A percentile compares a stretch with the other conserved stretches of the same genome.
Evolutionary conservation across 1,140 invertebrate species (phyloP).

Genomic region (Drosophila subobscura): DNA sequence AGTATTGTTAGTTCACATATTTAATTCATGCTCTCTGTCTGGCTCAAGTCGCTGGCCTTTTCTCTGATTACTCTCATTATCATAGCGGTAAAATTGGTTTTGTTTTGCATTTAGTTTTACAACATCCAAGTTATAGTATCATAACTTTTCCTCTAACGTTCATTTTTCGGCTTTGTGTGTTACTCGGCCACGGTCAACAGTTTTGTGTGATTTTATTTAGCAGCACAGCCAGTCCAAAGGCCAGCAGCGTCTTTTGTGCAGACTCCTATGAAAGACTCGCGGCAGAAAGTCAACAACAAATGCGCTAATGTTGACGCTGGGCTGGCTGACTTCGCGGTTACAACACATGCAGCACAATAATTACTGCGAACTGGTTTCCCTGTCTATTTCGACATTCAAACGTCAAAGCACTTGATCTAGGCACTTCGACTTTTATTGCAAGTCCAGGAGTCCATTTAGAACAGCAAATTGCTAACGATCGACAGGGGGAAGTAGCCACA

Average conservation of each 20-base stretch:
- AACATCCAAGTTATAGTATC: no score
- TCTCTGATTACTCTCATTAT: conserved; percentile 14
- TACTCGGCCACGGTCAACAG: conserved; percentile 72
- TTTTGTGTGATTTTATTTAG: conserved; percentile 44
- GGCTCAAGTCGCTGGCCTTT: background rate
- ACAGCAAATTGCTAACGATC: background rate
- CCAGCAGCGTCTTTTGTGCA: conserved; percentile 4
- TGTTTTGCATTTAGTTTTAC: no score
- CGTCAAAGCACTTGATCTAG: conserved; percentile 37
- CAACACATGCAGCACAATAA: conserved; percentile 68
- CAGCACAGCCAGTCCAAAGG: background rate
- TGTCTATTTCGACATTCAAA: conserved; percentile 66
- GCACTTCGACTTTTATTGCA: conserved; percentile 14
- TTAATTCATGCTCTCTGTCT: conserved; percentile 20
- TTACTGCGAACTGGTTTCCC: conserved; percentile 75
- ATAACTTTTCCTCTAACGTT: conserved; percentile 9
- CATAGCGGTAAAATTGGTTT: conserved; percentile 5
- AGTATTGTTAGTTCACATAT: background rate
- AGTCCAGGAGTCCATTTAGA: conserved; percentile 13
- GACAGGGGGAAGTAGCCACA: background rate
- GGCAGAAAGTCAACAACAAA: conserved; percentile 26
- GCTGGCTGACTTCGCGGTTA: conserved; percentile 41
- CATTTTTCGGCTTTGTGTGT: conserved; percentile 44
- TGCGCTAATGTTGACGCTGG: conserved; percentile 50
- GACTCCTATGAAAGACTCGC: conserved; percentile 24